phyloP scores from a whole-genome alignment of 1,140 invertebrate species.

The Ceratina calcarata region DNA sequence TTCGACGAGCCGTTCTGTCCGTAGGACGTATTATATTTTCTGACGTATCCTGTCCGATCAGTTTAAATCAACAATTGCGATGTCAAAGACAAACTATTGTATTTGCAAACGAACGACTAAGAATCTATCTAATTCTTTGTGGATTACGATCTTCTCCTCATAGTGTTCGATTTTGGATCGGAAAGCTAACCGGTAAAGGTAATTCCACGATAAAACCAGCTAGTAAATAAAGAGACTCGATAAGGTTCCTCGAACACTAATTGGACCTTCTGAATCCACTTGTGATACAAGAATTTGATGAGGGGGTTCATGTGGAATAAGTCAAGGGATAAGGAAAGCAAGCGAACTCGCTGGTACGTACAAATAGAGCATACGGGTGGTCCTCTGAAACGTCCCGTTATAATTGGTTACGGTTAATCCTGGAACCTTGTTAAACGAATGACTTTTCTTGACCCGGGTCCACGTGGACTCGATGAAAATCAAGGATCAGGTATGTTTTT shows the following conservation, averaged over 20 bases:
- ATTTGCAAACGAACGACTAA: too few relatives aligned
- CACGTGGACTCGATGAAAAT: constrained; percentile 63
- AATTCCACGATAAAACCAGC: not conserved
- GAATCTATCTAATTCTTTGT: too few relatives aligned
- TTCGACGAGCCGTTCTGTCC: constrained; percentile 37
- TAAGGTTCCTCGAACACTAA: constrained; percentile 1
- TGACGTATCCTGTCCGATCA: constrained; percentile 37
- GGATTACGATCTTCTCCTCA: not conserved
- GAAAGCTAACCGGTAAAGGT: too few relatives aligned
- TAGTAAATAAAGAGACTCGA: not conserved
- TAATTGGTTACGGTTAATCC: constrained; percentile 65
- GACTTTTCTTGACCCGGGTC: constrained; percentile 51
- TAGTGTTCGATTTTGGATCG: not conserved
- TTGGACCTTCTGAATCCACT: not conserved
- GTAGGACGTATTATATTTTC: constrained; percentile 28
- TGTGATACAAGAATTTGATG: constrained; percentile 19
- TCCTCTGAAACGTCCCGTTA: constrained; percentile 41
- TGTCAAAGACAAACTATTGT: not conserved
- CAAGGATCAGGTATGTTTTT: constrained; percentile 59
- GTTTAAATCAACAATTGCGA: not conserved
- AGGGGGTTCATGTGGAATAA: not conserved
- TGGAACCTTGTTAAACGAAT: constrained; percentile 51
- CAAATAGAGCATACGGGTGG: constrained; percentile 37
- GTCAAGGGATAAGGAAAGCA: not conserved
- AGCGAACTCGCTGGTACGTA: not conserved